These are phyloP conservation scores for Thalassophryne amazonica DNA, from an alignment of 2,797 vertebrate species.

Conservation along the genomic window DNA sequence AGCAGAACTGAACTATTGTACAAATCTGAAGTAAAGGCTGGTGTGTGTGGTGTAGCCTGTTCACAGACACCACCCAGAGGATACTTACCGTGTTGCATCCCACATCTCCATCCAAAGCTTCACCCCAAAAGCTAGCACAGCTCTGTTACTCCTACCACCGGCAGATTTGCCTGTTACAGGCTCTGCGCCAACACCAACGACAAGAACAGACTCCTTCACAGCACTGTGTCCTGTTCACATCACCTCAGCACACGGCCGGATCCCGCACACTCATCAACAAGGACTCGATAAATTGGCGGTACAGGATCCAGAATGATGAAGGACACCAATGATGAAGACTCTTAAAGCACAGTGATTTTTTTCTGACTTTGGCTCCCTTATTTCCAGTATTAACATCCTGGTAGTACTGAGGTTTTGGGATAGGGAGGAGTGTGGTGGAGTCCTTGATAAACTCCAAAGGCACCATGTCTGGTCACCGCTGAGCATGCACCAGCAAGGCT, in stretches of 20 bases:
- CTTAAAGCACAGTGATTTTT: conserved; percentile 60
- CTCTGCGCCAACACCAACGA: conserved; percentile 23
- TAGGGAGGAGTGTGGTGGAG: conserved; percentile 18
- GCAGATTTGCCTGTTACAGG: conserved; percentile 33
- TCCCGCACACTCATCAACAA: neutral
- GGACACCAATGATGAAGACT: conserved; percentile 42
- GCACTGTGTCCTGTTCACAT: conserved; percentile 28
- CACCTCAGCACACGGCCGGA: conserved; percentile 55
- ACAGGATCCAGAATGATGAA: conserved; percentile 56
- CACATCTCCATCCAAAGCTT: conserved; percentile 43
- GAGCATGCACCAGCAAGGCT: conserved; percentile 82
- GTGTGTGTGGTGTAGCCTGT: conserved; percentile 14
- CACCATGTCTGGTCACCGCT: conserved; percentile 60
- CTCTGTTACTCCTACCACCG: conserved; percentile 11
- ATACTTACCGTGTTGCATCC: conserved; percentile 61
- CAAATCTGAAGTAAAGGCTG: conserved; percentile 24
- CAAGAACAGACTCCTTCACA: conserved; percentile 25
- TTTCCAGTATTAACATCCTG: conserved; percentile 69
- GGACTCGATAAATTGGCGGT: conserved; percentile 39
- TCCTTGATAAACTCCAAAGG: conserved; percentile 42
- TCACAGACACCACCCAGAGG: conserved; percentile 30
- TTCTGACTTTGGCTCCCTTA: conserved; percentile 53
- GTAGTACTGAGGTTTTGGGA: conserved; percentile 56
- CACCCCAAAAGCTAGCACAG: conserved; percentile 52
- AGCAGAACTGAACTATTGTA: conserved; percentile 40